These are phyloP conservation scores for Drosophila quadrilineata DNA, from an alignment of 1,140 invertebrate genomes.

Conservation along the genomic window DNA sequence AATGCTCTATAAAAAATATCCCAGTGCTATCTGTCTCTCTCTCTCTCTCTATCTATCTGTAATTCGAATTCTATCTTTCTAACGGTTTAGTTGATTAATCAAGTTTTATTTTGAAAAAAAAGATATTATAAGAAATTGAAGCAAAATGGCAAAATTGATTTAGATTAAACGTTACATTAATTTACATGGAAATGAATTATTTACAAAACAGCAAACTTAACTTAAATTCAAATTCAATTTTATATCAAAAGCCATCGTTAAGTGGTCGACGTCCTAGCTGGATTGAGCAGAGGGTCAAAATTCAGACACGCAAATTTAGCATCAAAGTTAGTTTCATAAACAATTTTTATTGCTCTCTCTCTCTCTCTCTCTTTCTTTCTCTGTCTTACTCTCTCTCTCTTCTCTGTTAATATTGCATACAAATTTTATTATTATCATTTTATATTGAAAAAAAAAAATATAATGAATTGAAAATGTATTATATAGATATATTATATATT, in stretches of 20 bases:
- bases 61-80: constrained; percentile 1
- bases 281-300: constrained; percentile 82
- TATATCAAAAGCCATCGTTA: constrained; percentile 79
- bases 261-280: constrained; percentile 81
- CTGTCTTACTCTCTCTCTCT: constrained; percentile 36
- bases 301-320: constrained; percentile 82
- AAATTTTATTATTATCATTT: constrained; percentile 52
- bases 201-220: constrained; percentile 37
- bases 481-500: neutral
- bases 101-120: constrained; percentile 38
- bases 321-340: constrained; percentile 81
- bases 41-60: constrained; percentile 18
- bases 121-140: constrained; percentile 22
- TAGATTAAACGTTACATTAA: constrained; percentile 40
- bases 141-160: constrained; percentile 17
- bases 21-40: constrained; percentile 34
- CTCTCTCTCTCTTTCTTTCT: constrained; percentile 60
- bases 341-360: constrained; percentile 73
- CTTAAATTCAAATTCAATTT: constrained; percentile 63
- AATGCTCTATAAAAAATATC: constrained; percentile 41
- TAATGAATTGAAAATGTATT: no score
- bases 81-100: constrained; percentile 39
- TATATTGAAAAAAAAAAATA: constrained; percentile 31
- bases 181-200: no score
- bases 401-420: constrained; percentile 70